Base-by-base conservation (phyloP, 1,140 invertebrate species). In the Atopsyche davidsoni region DNA sequence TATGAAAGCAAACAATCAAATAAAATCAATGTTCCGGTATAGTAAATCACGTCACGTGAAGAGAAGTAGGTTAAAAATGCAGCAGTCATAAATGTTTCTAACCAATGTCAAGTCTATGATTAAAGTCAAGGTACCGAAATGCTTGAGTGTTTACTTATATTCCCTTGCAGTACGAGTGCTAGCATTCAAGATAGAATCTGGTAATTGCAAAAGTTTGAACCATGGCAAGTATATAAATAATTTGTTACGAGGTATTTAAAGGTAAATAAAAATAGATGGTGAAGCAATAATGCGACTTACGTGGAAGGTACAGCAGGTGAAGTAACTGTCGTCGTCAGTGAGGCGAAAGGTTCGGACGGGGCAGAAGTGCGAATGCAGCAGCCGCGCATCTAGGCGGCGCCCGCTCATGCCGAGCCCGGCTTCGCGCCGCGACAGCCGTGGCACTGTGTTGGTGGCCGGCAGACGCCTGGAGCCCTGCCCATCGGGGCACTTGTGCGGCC, bases 401-500 rank as follows among this genome's bases (percentile, higher is more conserved):
- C 77, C 75, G 6, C 80, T 80, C 0, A 67, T 70, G 53, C 72
- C 68, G 22, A 78, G 73, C 4, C 81, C 82, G 16, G 78, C 61
- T 53, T 75, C 66, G 47, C 76, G 66, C 55, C 77, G 73, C 2
- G 76, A 69, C 52, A 75, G 66, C 41, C 85, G 72, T 50, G 81
- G 75, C 32, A 80, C 76, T 46, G 89, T 76, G 73, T 92, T 92
- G 1, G 72, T 72, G 13, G 88, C 83, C 4, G 85, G 77, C 53
- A 79, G 76, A 61, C 80, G 82, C 52, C 79, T 79, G 57, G 81
- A 78, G 66, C 81, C 78, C n/a, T 85, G 80, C 69, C 89, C 82
- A 31, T 94, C 90, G 10, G 90, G 89, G 73, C 94, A 97, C 65
- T 92, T 88, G 67, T 98, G 93, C 3, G 92, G 92, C 50, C 87